Conservation (phyloP, 1,140 invertebrate genomes). For the Cotesia chilonis region DNA sequence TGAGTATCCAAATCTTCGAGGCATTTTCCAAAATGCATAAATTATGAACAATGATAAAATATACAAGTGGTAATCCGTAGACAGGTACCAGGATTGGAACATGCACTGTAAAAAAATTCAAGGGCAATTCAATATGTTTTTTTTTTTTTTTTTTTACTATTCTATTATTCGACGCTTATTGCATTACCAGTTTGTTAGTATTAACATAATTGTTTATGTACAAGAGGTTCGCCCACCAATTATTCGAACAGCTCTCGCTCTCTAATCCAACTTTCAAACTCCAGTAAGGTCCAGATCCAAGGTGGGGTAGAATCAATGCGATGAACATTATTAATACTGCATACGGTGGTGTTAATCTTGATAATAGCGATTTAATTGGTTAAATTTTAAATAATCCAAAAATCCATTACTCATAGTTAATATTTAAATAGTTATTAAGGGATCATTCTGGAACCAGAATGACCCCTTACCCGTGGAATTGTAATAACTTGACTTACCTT, state of each 20-base stretch:
- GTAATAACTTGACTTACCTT: conserved; percentile 37
- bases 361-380: conserved; percentile 32
- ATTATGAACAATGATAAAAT: conserved; percentile 63
- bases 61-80: conserved; percentile 68
- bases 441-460: no score
- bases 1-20: conserved; percentile 45
- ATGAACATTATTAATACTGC: conserved; percentile 54
- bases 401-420: no score
- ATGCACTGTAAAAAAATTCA: conserved; percentile 64
- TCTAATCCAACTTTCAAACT: conserved; percentile 43
- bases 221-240: conserved; percentile 70
- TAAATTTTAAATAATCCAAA: background rate
- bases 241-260: conserved; percentile 55
- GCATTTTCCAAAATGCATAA: conserved; percentile 61
- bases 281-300: conserved; percentile 57
- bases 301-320: conserved; percentile 48
- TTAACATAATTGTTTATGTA: conserved; percentile 69
- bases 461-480: no score
- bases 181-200: conserved; percentile 49
- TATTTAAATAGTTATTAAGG: no score
- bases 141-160: background rate
- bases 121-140: background rate
- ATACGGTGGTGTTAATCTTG: conserved; percentile 60
- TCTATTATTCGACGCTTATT: background rate
- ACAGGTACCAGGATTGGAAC: conserved; percentile 68